Evolutionary conservation across 2,888 invertebrate genomes (phyloP).

Genomic region (Meteorus cinctellus): DNA sequence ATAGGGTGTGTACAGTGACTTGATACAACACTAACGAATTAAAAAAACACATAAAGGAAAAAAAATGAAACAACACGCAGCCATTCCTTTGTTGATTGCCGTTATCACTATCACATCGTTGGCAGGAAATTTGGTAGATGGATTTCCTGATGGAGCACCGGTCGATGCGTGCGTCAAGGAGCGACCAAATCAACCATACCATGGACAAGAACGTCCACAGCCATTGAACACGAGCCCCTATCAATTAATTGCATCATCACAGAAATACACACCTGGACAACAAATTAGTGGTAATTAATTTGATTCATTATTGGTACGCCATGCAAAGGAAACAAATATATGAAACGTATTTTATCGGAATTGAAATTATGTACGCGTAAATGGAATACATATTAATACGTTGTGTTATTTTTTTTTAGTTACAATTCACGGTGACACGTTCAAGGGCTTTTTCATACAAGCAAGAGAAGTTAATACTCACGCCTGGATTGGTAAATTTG

Average conservation of each 20-base stretch:
- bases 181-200: constrained; percentile 84
- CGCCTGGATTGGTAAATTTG: constrained; percentile 85
- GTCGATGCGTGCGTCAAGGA: constrained; percentile 87
- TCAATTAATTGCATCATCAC: constrained; percentile 79
- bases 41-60: constrained; percentile 31
- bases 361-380: not conserved
- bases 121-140: constrained; percentile 61
- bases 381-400: not conserved
- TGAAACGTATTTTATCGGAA: not conserved
- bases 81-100: constrained; percentile 43
- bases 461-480: constrained; percentile 83
- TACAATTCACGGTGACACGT: constrained; percentile 77
- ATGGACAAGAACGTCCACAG: constrained; percentile 83
- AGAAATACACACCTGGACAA: constrained; percentile 80
- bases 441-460: constrained; percentile 90
- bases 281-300: constrained; percentile 79
- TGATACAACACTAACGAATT: not conserved
- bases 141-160: constrained; percentile 88
- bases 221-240: constrained; percentile 80
- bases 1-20: not conserved
- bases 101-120: constrained; percentile 40
- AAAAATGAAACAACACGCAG: constrained; percentile 49
- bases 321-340: not conserved
- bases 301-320: not conserved
- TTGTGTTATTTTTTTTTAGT: constrained; percentile 72